These are phyloP conservation scores for Copsychus sechellarum DNA, from an alignment of 2,113 vertebrate species.

Conservation along the genomic window DNA sequence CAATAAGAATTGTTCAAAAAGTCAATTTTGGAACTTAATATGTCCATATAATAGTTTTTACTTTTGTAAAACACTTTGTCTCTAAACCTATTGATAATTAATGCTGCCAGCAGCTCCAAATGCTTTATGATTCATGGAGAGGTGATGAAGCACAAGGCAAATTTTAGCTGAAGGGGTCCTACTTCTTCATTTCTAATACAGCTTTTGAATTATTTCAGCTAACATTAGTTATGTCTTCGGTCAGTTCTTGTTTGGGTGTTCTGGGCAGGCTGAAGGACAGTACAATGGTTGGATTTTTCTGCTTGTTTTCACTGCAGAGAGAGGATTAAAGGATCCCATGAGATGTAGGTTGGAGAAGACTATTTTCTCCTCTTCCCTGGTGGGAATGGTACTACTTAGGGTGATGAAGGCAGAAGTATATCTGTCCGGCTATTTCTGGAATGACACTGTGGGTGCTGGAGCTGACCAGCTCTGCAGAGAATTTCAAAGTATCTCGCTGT, in stretches of 20 bases:
- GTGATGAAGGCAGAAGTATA: not conserved
- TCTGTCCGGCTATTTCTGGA: not conserved
- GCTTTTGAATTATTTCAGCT: not conserved
- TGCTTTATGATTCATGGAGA: not conserved
- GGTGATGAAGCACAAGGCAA: not conserved
- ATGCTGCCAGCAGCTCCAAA: not conserved
- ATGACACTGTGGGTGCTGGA: not conserved
- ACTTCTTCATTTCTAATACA: not conserved
- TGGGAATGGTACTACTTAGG: not conserved
- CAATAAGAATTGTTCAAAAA: not conserved
- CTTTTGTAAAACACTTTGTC: not conserved
- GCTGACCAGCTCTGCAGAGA: not conserved
- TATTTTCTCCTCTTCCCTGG: not conserved
- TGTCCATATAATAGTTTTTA: not conserved
- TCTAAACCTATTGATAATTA: not conserved
- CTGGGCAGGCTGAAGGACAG: not conserved
- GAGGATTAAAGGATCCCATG: not conserved
- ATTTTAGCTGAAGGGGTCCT: not conserved
- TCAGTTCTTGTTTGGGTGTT: not conserved
- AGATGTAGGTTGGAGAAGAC: not conserved
- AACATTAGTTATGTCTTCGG: not conserved
- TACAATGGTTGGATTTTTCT: not conserved
- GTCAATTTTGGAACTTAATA: not conserved
- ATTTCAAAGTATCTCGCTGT: not conserved
- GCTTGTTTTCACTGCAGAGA: not conserved